These are phyloP conservation scores for Syrphus vitripennis DNA, from an alignment of 2,888 invertebrate species.

Conservation along the genomic window DNA sequence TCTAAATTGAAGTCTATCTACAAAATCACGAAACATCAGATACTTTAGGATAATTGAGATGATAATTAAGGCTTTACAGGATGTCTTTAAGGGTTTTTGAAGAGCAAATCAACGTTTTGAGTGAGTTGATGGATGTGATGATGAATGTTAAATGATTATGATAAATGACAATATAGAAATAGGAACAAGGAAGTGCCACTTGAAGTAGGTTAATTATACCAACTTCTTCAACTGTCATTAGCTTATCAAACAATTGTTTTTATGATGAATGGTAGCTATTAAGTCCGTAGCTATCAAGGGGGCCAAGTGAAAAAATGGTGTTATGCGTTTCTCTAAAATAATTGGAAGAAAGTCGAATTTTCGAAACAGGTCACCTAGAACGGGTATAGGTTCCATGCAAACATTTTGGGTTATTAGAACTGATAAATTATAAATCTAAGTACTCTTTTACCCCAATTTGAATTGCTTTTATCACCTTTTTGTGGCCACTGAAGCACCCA, in stretches of 20 bases:
- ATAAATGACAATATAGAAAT: slow-evolving; percentile 30
- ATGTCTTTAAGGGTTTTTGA: neutral
- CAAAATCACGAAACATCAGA: slow-evolving; percentile 16
- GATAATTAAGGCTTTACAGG: slow-evolving; percentile 53
- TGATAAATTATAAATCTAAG: no score
- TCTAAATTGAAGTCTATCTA: slow-evolving; percentile 50
- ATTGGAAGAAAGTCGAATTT: no score
- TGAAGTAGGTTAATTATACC: slow-evolving; percentile 8
- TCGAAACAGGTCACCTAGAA: no score
- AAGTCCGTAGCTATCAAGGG: neutral
- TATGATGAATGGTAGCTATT: neutral
- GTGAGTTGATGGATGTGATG: slow-evolving; percentile 52
- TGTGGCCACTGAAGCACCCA: no score
- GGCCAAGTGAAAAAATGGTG: neutral
- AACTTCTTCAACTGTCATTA: neutral
- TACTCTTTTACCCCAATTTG: no score
- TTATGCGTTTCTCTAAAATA: no score
- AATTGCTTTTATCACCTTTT: no score
- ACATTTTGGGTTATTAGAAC: no score
- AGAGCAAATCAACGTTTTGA: slow-evolving; percentile 27
- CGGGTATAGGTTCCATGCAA: no score
- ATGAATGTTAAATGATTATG: slow-evolving; percentile 28
- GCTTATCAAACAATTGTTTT: neutral
- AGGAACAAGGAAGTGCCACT: neutral
- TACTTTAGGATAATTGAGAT: slow-evolving; percentile 61